Base-by-base conservation (phyloP, 2,797 vertebrate species). In the Labeo calbasu region DNA sequence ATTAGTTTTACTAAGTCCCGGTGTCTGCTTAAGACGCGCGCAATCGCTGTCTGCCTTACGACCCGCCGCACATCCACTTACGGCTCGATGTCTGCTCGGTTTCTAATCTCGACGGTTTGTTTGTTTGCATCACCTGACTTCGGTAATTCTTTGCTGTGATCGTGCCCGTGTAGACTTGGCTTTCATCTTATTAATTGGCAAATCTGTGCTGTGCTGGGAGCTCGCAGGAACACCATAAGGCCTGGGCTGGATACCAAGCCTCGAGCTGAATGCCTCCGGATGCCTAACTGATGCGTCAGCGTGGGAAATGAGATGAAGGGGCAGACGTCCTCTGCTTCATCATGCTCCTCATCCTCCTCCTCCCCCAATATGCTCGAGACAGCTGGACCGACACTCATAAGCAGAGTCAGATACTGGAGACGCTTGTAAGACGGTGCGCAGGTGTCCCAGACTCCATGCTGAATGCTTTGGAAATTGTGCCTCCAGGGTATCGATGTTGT, bases 161-260 rank as follows among this genome's bases (percentile, higher is more conserved):
- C 70, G 46, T 66, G 82, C 71, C 66, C 86, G 78, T 87, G 75
- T 13, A 21, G 81, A 53, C 79, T 65, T 59, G 82, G 88, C 91
- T 92, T 93, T 94, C 91, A 92, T 93, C 91, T 46, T 59, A 71
- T 84, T 94, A 92, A 94, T 93, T 94, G 92, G 87, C 86, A 91
- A 79, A 90, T 91, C 90, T 88, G 88, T 90, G 88, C 50, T 84
- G 90, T 61, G 21, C 84, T 89, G 84, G 81, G 90, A 72, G 66
- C 86, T 88, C 82, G 23, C 50, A 68, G 75, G 79, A 79, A 83
- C 25, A 25, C 84, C 84, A 85, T 85, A 87, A 80, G 86, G 84
- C 61, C 84, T 87, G 86, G 86, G 86, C 81, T 76, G 61, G 77
- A 40, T 84, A 81, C 68, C 83, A 82, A 73, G 68, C 75, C 79